Conservation (phyloP, 2,888 invertebrate genomes). For the Ormyrus labotus region DNA sequence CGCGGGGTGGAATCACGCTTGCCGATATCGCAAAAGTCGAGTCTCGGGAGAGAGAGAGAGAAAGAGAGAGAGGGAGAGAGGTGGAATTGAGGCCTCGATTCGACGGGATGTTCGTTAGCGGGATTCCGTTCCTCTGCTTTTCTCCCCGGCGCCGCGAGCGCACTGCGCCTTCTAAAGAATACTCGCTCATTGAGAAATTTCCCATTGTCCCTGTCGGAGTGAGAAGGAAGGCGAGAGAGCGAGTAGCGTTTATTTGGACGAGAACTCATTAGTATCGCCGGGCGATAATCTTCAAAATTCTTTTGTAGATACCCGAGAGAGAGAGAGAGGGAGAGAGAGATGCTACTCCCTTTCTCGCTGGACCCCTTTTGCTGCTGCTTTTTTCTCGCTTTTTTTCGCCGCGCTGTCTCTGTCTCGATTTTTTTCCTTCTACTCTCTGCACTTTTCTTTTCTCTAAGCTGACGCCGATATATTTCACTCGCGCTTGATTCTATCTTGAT, state of each 20-base stretch:
- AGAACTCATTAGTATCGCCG: conserved; percentile 55
- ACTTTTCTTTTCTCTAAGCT: neutral
- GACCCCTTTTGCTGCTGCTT: conserved; percentile 2
- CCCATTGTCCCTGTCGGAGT: conserved; percentile 31
- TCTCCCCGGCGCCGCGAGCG: conserved; percentile 13
- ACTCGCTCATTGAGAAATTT: conserved; percentile 52
- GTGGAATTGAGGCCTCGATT: conserved; percentile 5
- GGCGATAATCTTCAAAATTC: conserved; percentile 52
- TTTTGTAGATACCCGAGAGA: conserved; percentile 25
- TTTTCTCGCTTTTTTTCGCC: conserved; percentile 7
- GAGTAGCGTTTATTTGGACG: conserved; percentile 48
- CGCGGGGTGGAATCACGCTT: neutral
- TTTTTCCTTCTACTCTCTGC: no score
- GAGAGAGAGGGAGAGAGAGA: neutral
- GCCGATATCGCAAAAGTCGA: conserved; percentile 8
- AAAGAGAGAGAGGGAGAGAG: neutral
- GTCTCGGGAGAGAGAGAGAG: neutral
- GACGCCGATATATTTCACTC: conserved; percentile 29
- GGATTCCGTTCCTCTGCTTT: conserved; percentile 9
- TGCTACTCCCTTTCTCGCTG: neutral
- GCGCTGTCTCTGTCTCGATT: no score
- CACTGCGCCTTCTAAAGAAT: conserved; percentile 35
- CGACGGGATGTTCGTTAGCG: conserved; percentile 56
- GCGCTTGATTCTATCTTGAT: neutral
- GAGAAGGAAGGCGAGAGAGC: neutral